Base-by-base conservation (phyloP, 2,888 invertebrate genomes). In the Villa cingulata region DNA sequence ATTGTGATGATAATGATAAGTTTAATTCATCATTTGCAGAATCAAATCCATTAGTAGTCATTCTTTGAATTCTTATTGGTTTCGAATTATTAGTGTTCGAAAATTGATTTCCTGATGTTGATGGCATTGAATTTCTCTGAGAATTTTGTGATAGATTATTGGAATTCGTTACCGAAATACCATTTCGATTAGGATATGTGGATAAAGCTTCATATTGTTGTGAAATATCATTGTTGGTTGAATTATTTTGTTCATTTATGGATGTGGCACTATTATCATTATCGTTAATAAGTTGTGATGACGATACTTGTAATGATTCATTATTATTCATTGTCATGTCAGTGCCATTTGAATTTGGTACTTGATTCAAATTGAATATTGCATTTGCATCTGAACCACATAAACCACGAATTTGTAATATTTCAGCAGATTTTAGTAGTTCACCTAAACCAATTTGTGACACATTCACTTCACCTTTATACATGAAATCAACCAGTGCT, bases 401-500 rank as follows among this genome's bases (percentile, higher is more conserved):
- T 0, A 70, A 55, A 58, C 88, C 87, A 59, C 86, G 77, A 50
- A 88, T 86, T 62, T 88, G 86, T 57, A 89, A 64, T 16, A 86
- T 83, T 61, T 88, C 87, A 0, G 89, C 89, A 1, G 86, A 86
- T 60, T 83, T 83, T 12, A 89, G 70, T n/a, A 89, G 66, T 55
- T 84, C 83, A 32, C 86, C 83, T 44, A 89, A 69, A 51, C 87
- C 86, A 48, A 87, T 86, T 58, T 88, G 87, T 4, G 86, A 84
- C 0, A 88, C 86, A 61, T 86, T 87, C 32, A 88, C 88, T 64
- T 89, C 88, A 0, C 88, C 89, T 61, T 86, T 86, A 66, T 89
- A 89, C 88, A 89, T 89, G 62, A 88, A 89, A 68, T 87, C 87
- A 34, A 89, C 86, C 40, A 89, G 70, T 0, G 86, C 86, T 59